Evolutionary conservation across 1,140 invertebrate species (phyloP).

Genomic region (Heliconius eleuchia): DNA sequence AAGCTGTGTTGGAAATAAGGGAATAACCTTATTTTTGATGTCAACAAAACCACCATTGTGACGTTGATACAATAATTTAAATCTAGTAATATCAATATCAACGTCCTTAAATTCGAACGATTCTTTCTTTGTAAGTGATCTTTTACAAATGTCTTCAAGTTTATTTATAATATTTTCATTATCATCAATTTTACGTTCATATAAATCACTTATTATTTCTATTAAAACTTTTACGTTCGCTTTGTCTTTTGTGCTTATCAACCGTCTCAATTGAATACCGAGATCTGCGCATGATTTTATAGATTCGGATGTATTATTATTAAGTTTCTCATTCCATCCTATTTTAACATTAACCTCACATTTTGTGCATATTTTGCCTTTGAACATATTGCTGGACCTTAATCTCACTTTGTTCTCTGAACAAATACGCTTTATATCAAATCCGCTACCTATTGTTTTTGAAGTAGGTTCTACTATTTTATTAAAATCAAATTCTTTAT

Average conservation of each 20-base stretch:
- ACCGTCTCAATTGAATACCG: slow-evolving; percentile 23
- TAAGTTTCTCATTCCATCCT: slow-evolving; percentile 62
- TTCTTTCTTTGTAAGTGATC: slow-evolving; percentile 39
- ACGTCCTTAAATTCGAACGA: slow-evolving; percentile 43
- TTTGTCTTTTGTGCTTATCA: slow-evolving; percentile 40
- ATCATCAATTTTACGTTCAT: slow-evolving; percentile 52
- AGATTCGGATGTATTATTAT: slow-evolving; percentile 45
- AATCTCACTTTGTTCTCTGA: slow-evolving; percentile 58
- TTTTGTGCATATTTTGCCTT: slow-evolving; percentile 55
- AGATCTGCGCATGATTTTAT: slow-evolving; percentile 51
- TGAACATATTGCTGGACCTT: slow-evolving; percentile 64
- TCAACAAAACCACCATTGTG: slow-evolving; percentile 54
- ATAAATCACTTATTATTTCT: slow-evolving; percentile 60
- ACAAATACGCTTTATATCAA: slow-evolving; percentile 64
- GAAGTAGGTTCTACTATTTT: slow-evolving; percentile 47
- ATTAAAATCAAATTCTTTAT: slow-evolving; percentile 46
- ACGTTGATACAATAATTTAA: slow-evolving; percentile 63
- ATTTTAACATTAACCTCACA: slow-evolving; percentile 57
- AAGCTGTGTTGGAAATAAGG: slow-evolving; percentile 64
- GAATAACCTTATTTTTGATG: slow-evolving; percentile 58
- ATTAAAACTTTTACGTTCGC: slow-evolving; percentile 46
- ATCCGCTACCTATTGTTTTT: slow-evolving; percentile 59
- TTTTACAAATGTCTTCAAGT: slow-evolving; percentile 53
- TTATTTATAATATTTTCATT: slow-evolving; percentile 52
- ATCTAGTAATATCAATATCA: slow-evolving; percentile 47